Evolutionary conservation across 2,888 invertebrate species (phyloP).

Genomic region (Deilephila porcellus): DNA sequence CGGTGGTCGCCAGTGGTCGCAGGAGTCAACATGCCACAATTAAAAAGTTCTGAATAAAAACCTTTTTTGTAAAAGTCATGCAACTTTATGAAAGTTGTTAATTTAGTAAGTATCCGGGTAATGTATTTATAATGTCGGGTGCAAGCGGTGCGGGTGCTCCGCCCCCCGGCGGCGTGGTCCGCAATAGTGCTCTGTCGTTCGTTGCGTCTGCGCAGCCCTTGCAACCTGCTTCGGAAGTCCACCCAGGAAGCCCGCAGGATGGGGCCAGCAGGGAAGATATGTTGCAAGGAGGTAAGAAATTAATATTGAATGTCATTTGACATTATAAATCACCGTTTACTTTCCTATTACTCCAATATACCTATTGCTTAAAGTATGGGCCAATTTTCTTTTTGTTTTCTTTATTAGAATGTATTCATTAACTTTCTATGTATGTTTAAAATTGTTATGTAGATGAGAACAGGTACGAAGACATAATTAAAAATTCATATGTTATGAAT

Average conservation of each 20-base stretch:
- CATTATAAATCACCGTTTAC: not conserved
- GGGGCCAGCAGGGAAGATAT: conserved; percentile 50
- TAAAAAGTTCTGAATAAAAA: not conserved
- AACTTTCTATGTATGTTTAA: no score
- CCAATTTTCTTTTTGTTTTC: no score
- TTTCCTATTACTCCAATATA: no score
- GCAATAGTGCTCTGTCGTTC: conserved; percentile 72
- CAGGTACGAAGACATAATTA: no score
- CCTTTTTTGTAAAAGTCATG: not conserved
- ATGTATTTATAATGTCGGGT: conserved; percentile 52
- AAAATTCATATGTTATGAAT: no score
- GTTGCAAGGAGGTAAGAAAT: conserved; percentile 53
- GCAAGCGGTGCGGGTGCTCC: conserved; percentile 51
- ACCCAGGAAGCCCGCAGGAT: conserved; percentile 34
- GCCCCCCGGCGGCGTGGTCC: conserved; percentile 61
- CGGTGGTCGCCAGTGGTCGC: no score
- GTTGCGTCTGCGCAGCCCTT: conserved; percentile 68
- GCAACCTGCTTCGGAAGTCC: conserved; percentile 45
- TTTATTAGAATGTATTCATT: no score
- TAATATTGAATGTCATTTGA: not conserved
- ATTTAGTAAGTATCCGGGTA: not conserved
- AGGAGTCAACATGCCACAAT: not conserved
- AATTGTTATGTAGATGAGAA: no score
- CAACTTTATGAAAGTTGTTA: not conserved
- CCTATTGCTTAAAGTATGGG: no score